A percentile compares a stretch with the other conserved stretches of the same genome.
These are phyloP conservation scores for Brachionus rotundiformis DNA, from an alignment of 1,140 invertebrate species.

Conservation along the genomic window DNA sequence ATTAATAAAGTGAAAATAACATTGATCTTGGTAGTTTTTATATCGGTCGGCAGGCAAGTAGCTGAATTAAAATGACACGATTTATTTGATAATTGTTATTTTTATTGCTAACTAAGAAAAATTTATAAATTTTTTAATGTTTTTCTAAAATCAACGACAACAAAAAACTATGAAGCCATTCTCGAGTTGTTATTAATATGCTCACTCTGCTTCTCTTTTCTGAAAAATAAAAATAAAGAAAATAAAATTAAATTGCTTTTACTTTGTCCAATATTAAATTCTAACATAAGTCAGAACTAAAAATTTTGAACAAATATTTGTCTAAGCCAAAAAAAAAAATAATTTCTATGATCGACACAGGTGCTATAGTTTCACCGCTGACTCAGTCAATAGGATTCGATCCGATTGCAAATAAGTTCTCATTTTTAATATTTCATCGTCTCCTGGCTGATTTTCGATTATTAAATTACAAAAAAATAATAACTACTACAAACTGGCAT, in stretches of 20 bases:
- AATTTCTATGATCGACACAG: conserved; percentile 12
- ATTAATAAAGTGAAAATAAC: not conserved
- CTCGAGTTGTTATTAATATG: not conserved
- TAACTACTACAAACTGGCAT: not conserved
- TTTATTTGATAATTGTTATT: conserved; percentile 47
- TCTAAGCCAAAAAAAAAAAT: conserved; percentile 22
- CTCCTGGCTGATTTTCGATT: not conserved
- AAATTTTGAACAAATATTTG: conserved; percentile 42
- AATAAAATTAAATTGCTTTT: conserved; percentile 24
- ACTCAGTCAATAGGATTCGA: conserved; percentile 28
- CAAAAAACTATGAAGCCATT: conserved; percentile 7
- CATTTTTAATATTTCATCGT: conserved; percentile 24
- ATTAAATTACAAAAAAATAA: conserved; percentile 49
- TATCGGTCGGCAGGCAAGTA: not conserved
- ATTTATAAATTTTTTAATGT: conserved; percentile 48
- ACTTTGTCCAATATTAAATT: conserved; percentile 50
- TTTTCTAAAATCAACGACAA: conserved; percentile 23
- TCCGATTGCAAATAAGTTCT: conserved; percentile 12
- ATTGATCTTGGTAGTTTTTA: not conserved
- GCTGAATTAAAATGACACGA: conserved; percentile 27
- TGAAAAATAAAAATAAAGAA: conserved; percentile 24
- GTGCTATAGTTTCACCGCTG: conserved; percentile 33
- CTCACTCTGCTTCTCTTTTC: not conserved
- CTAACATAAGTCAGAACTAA: not conserved
- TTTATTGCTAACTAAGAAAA: conserved; percentile 19